Evolutionary conservation across 2,888 invertebrate species (phyloP).

Genomic region (Girardia tigrina): DNA sequence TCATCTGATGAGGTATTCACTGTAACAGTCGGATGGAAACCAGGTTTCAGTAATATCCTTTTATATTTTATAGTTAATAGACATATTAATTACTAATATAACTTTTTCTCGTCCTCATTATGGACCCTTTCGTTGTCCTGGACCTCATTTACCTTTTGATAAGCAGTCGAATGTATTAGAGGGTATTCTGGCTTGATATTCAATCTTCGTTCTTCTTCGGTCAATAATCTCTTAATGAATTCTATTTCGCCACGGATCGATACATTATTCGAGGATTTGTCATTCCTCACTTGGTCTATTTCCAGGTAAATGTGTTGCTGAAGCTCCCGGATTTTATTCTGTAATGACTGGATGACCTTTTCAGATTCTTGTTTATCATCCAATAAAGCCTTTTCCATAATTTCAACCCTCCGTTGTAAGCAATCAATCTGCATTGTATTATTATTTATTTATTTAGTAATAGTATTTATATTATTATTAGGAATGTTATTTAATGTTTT

Average conservation of each 20-base stretch:
- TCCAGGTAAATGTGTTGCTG: not conserved
- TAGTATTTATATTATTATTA: not conserved
- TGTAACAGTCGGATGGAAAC: no score
- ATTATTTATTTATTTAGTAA: not conserved
- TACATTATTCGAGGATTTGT: not conserved
- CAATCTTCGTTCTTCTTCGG: not conserved
- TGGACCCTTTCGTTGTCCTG: no score
- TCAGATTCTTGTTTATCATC: constrained; percentile 7
- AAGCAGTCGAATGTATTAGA: no score
- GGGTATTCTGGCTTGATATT: no score
- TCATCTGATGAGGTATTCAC: not conserved
- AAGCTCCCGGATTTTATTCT: not conserved
- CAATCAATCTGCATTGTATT: not conserved
- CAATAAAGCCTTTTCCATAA: not conserved
- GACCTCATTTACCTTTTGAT: no score
- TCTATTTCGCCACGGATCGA: not conserved
- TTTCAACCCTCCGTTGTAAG: not conserved
- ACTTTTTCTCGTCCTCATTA: no score
- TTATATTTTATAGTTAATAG: no score
- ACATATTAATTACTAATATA: no score
- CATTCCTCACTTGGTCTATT: not conserved
- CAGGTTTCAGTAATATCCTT: no score
- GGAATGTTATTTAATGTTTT: not conserved
- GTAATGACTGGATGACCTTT: not conserved
- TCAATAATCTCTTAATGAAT: constrained; percentile 8